Evolutionary conservation across 2,888 invertebrate species (phyloP).

Genomic region (Graphium colonna): DNA sequence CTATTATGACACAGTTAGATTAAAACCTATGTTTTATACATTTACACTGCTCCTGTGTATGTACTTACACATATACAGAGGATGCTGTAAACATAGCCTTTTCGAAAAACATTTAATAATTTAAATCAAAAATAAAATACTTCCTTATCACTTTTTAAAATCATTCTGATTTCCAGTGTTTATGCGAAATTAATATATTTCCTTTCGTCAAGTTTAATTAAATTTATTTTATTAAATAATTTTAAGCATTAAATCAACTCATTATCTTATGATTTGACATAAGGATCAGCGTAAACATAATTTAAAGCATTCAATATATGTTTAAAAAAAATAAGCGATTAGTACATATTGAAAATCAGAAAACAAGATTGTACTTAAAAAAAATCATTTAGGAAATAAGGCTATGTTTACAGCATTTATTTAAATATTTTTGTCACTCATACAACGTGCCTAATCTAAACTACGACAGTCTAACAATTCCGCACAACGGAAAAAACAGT

Average conservation of each 20-base stretch:
- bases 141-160: neutral
- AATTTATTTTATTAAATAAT: too few species aligned
- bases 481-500: conserved; percentile 77
- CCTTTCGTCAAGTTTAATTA: neutral
- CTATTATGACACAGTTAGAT: conserved; percentile 80
- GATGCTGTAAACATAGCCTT: conserved; percentile 45
- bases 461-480: conserved; percentile 78
- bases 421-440: conserved; percentile 52
- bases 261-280: neutral
- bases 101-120: conserved; percentile 27
- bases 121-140: neutral
- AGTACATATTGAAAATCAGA: neutral
- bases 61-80: conserved; percentile 75
- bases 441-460: conserved; percentile 66
- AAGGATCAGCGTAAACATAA: neutral
- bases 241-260: neutral
- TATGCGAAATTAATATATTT: neutral
- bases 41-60: conserved; percentile 60
- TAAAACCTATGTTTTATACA: conserved; percentile 71
- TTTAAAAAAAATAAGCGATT: conserved; percentile 17
- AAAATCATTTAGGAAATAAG: conserved; percentile 25
- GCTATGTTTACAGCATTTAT: conserved; percentile 49
- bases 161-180: neutral
- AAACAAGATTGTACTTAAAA: conserved; percentile 1
- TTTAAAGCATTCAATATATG: conserved; percentile 2